Evolutionary conservation across 2,797 vertebrate species (phyloP).

Genomic region (Alca torda): DNA sequence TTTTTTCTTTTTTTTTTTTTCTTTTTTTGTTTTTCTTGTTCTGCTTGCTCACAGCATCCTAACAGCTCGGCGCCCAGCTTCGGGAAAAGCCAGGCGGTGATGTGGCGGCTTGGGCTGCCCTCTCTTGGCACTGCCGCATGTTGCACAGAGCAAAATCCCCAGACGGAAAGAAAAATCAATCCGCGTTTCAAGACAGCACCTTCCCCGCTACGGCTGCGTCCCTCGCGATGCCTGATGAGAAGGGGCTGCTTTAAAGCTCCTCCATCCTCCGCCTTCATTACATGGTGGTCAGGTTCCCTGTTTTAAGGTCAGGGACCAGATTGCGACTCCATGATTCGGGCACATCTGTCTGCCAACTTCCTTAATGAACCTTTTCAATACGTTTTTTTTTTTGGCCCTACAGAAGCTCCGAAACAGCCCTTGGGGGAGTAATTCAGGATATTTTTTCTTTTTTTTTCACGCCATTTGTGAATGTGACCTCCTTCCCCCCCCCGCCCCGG

Average conservation of each 20-base stretch:
- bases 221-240: not conserved
- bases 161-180: not conserved
- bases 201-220: not conserved
- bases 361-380: not conserved
- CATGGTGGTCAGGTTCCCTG: not conserved
- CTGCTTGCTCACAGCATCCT: not conserved
- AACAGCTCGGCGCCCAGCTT: rapidly evolving
- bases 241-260: not conserved
- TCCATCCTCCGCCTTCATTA: not conserved
- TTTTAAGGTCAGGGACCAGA: not conserved
- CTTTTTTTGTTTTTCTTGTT: not conserved
- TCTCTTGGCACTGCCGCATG: constrained; percentile 44
- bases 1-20: not conserved
- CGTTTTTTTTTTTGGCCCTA: not conserved
- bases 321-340: not conserved
- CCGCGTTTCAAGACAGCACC: not conserved
- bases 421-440: constrained; percentile 11
- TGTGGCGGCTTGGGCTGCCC: constrained; percentile 40
- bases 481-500: not conserved
- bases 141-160: not conserved
- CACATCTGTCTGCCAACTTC: constrained; percentile 12
- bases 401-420: not conserved
- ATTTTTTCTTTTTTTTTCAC: not conserved
- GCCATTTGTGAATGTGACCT: not conserved
- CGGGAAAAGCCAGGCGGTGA: not conserved